These are phyloP conservation scores for Hipposideros larvatus DNA, from an alignment of 2,797 vertebrate genomes.

Conservation along the genomic window DNA sequence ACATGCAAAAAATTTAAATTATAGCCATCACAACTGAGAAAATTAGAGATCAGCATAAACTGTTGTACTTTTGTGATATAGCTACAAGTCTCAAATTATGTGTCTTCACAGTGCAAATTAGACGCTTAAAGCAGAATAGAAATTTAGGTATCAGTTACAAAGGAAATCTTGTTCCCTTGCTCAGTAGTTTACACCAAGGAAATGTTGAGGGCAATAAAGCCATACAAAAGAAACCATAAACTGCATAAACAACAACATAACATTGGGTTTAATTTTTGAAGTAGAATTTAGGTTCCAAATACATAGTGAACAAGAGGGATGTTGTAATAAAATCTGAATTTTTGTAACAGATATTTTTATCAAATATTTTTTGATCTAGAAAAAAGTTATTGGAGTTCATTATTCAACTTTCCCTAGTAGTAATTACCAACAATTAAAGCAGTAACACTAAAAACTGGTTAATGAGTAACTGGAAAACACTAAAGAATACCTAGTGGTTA, in stretches of 20 bases:
- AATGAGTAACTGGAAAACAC: slow-evolving; percentile 57
- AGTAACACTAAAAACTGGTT: slow-evolving; percentile 50
- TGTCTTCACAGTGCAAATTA: slow-evolving; percentile 85
- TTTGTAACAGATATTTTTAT: not conserved
- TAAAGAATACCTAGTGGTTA: slow-evolving; percentile 37
- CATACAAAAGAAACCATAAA: slow-evolving; percentile 79
- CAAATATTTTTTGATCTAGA: not conserved
- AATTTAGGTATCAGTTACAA: slow-evolving; percentile 86
- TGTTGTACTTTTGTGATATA: slow-evolving; percentile 78
- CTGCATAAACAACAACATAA: not conserved
- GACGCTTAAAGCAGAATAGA: slow-evolving; percentile 83
- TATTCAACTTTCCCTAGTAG: slow-evolving; percentile 8
- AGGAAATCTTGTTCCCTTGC: slow-evolving; percentile 83
- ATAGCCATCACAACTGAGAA: slow-evolving; percentile 76
- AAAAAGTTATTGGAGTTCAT: not conserved
- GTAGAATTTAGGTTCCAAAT: slow-evolving; percentile 18
- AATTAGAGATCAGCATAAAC: slow-evolving; percentile 83
- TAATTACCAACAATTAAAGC: slow-evolving; percentile 25
- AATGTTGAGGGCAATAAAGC: slow-evolving; percentile 80
- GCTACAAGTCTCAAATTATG: slow-evolving; percentile 84
- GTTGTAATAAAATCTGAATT: slow-evolving; percentile 43
- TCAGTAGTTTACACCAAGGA: slow-evolving; percentile 84
- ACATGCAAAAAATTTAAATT: slow-evolving; percentile 84
- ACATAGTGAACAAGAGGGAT: not conserved
- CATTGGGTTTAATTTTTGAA: slow-evolving; percentile 59